Conservation (phyloP, 2,888 invertebrate species). For the Drosophila buzzatii region DNA sequence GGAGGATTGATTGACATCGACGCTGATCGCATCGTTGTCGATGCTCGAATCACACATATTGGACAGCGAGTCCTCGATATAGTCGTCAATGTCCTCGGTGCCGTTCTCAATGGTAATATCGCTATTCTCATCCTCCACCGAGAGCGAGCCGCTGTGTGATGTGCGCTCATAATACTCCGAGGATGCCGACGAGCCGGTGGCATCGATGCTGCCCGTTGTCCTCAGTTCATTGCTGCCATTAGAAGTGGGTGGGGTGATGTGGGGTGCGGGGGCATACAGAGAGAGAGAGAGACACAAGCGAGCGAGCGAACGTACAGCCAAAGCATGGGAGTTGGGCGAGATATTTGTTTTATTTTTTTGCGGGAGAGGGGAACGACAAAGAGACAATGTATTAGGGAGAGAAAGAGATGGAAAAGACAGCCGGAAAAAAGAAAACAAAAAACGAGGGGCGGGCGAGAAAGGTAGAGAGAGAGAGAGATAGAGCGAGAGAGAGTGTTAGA, state of each 20-base stretch:
- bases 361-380: slow-evolving; percentile 6
- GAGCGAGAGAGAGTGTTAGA: slow-evolving; percentile 59
- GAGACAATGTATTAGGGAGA: slow-evolving; percentile 25
- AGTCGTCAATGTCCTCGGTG: slow-evolving; percentile 82
- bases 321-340: slow-evolving; percentile 22
- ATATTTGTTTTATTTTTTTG: slow-evolving; percentile 5
- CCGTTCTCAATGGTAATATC: slow-evolving; percentile 84
- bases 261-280: slow-evolving; percentile 20
- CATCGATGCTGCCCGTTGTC: slow-evolving; percentile 76
- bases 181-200: slow-evolving; percentile 64
- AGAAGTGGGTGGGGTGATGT: slow-evolving; percentile 4
- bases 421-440: slow-evolving; percentile 13
- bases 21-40: slow-evolving; percentile 64
- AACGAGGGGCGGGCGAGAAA: not conserved
- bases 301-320: slow-evolving; percentile 11
- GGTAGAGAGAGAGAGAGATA: slow-evolving; percentile 8
- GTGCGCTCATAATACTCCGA: slow-evolving; percentile 75
- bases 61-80: slow-evolving; percentile 83
- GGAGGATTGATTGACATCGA: slow-evolving; percentile 34
- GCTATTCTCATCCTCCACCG: slow-evolving; percentile 85
- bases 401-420: slow-evolving; percentile 9
- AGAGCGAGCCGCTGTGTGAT: slow-evolving; percentile 82
- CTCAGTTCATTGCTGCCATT: slow-evolving; percentile 66
- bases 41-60: slow-evolving; percentile 80
- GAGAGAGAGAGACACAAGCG: not conserved